A percentile compares a stretch with the other conserved stretches of the same genome.
Conservation (phyloP, 2,888 invertebrate species). For the Phortica magna region DNA sequence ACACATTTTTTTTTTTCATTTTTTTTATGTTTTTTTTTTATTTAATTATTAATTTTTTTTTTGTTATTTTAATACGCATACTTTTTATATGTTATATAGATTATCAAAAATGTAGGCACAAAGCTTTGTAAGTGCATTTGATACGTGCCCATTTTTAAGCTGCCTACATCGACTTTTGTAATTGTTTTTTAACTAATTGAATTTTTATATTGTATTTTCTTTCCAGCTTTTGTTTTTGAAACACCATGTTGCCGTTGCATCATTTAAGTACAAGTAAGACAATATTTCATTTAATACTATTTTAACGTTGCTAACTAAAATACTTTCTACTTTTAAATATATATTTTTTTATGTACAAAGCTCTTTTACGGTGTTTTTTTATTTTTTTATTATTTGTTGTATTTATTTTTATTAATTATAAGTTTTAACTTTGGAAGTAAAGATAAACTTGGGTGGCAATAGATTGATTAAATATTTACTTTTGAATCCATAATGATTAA, state of each 20-base stretch:
- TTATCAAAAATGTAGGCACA: background rate
- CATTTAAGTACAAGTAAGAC: background rate
- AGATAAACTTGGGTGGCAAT: background rate
- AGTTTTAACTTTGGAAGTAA: constrained; percentile 8
- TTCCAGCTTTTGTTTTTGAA: constrained; percentile 58
- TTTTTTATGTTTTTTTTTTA: constrained; percentile 32
- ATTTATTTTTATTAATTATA: background rate
- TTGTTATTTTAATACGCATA: too few species aligned
- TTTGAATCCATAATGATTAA: background rate
- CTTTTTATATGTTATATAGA: too few species aligned
- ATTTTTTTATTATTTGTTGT: background rate
- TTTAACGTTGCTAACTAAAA: constrained; percentile 22
- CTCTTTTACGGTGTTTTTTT: constrained; percentile 52
- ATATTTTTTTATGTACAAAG: constrained; percentile 64
- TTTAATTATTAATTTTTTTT: constrained; percentile 17
- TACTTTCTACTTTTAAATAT: background rate
- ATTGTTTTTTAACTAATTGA: constrained; percentile 34
- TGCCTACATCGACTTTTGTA: background rate
- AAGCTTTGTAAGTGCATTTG: background rate
- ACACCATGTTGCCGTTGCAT: constrained; percentile 55
- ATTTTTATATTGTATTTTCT: constrained; percentile 41
- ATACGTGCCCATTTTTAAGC: background rate
- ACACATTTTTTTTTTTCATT: constrained; percentile 21
- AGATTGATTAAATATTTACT: background rate
- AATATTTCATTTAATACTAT: background rate